Evolutionary conservation across 2,888 invertebrate genomes (phyloP), one percentile per base, ranked within the genome.

Genomic region (Itoplectis maculator): DNA sequence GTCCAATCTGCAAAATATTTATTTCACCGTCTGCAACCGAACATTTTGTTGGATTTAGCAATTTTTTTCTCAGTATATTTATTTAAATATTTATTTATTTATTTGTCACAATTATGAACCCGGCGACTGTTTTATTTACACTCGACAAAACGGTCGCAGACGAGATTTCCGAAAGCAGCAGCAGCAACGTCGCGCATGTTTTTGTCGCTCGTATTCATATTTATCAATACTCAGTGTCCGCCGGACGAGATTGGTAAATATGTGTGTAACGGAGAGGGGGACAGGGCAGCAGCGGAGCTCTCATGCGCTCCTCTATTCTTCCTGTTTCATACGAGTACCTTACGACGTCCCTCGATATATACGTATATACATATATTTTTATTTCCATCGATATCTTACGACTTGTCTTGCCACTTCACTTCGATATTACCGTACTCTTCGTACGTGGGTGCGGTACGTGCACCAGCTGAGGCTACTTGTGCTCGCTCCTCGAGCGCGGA

Each of bases 241-340:
- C 7, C 9, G 23, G 2, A 13, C 23, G 23, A 54, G 9, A 23
- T 23, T 11, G 5, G 11, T 54, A 54, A 54, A 54, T 23, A 54
- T 54, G 23, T 54, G 54, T 23, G 54, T 54, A 54, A 13, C 11
- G 51, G 11, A 9, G 20, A 20, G 7, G 18, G 7, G 49, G 49
- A 7, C 13, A n/a, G 8, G 49, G 54, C 5, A 54, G 40, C 3
- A 45, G 42, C n/a, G 20, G 29, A 29, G 29, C n/a, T 51, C 45
- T 45, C 47, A 42, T 56, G 66, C 51, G 40, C 29, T 56, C 68
- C 66, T 42, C 66, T 76, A 54, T 76, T 68, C 18, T 76, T 68
- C 56, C 37, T 18, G 56, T 66, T 56, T 56, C 51, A 56, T n/a
- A n/a, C 40, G 35, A 65, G 66, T 68, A 42, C 45, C 76, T 68